Evolutionary conservation across 2,797 vertebrate species (phyloP), one percentile per base, ranked within the genome.

Genomic region (Parauchenoglanis punctatus): DNA sequence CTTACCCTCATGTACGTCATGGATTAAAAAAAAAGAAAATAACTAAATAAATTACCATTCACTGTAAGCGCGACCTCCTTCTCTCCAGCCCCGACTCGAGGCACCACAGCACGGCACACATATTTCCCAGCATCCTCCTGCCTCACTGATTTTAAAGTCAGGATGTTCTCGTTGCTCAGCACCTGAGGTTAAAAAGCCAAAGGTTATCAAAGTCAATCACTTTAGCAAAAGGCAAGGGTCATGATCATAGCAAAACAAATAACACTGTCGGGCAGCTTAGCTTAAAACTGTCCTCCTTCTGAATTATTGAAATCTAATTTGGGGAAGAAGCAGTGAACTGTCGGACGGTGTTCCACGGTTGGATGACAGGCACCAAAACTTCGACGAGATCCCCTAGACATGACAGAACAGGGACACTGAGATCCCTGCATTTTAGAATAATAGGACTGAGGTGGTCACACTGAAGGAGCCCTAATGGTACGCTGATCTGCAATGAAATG

Each of bases 111-210:
- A 0, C 98, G 94, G 91, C 99, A 99, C 46, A 99, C 97, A 0
- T 99, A 99, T 91, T 99, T 99, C 92, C 99, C 99, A 0, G 99
- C 98, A 0, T 99, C 99, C 86, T 99, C 98, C 91, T 99, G 99
- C 46, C 97, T 96, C 63, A 99, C 99, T 0, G 97, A 96, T 93
- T 98, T 99, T 89, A 99, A 94, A 0, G 96, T 97, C 93, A 99
- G 93, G 87, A 97, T 97, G 94, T 99, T 99, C 81, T 99, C 97
- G 0, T 99, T 99, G 95, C 99, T 99, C 83, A 99, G 96, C 86
- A 99, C 98, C 99, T 99, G 93, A 12, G 56, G 87, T 87, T 85
- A 92, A 88, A 81, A 93, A 90, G 91, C 93, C 90, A 93, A 81
- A 86, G 81, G 83, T 88, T 76, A 70, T 89, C 80, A 23, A 93